Conservation (phyloP, 2,888 invertebrate genomes). For the Limnephilus lunatus region DNA sequence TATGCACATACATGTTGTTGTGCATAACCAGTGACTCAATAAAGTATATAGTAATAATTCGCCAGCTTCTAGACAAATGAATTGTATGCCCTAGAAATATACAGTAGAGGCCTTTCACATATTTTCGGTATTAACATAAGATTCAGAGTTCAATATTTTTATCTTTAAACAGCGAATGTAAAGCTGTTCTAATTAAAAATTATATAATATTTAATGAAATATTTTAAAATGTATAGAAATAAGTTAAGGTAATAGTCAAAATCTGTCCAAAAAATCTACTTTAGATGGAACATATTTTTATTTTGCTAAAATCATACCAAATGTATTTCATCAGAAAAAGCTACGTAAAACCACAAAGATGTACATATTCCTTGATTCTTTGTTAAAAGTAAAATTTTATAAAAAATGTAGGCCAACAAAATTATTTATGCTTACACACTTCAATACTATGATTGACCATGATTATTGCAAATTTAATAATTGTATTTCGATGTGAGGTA, state of each 20-base stretch:
- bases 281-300: conserved; percentile 24
- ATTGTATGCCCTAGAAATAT: conserved; percentile 1
- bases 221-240: conserved; percentile 26
- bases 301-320: conserved; percentile 35
- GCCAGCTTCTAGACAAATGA: neutral
- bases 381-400: neutral
- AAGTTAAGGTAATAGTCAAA: conserved; percentile 39
- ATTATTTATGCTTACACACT: neutral
- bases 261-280: conserved; percentile 33
- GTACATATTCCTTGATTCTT: neutral
- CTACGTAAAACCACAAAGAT: neutral
- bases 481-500: neutral
- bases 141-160: conserved; percentile 33
- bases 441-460: neutral
- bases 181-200: conserved; percentile 22
- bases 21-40: neutral
- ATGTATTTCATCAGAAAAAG: conserved; percentile 24
- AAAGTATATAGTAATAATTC: neutral
- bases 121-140: conserved; percentile 7
- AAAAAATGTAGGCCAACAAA: neutral
- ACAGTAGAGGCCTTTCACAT: conserved; percentile 9
- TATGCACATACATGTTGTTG: neutral
- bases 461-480: neutral
- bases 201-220: conserved; percentile 26
- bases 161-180: conserved; percentile 25